These are phyloP conservation scores for Caenorhabditis latens DNA, from an alignment of 1,140 invertebrate genomes.

Conservation along the genomic window DNA sequence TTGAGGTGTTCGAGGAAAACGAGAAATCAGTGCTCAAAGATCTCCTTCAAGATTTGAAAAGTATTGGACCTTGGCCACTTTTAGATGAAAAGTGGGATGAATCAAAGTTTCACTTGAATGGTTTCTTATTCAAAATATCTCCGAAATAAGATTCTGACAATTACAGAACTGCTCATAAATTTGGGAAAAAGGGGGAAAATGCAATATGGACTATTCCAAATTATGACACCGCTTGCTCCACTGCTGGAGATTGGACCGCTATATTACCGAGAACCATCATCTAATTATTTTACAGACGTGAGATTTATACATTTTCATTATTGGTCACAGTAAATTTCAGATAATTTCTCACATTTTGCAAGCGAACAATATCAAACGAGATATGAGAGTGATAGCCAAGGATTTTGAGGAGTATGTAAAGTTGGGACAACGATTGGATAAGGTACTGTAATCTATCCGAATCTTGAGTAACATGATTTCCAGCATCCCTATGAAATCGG, in stretches of 20 bases:
- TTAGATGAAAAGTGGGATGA: not conserved
- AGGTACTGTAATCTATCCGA: too few relatives aligned
- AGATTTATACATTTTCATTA: too few relatives aligned
- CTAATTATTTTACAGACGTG: too few relatives aligned
- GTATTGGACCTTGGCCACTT: not conserved
- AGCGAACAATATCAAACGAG: too few relatives aligned
- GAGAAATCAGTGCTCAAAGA: not conserved
- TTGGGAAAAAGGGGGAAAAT: not conserved
- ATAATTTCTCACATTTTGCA: too few relatives aligned
- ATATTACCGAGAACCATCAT: not conserved
- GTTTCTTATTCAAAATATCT: not conserved
- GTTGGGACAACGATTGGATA: too few relatives aligned
- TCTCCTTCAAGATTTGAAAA: not conserved
- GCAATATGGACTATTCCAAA: not conserved
- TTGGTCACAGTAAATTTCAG: too few relatives aligned
- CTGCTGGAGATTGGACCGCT: not conserved
- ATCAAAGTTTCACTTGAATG: not conserved
- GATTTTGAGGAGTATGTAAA: too few relatives aligned
- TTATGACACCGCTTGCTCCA: not conserved
- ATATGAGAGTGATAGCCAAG: too few relatives aligned
- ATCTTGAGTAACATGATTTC: too few relatives aligned
- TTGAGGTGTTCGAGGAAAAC: too few relatives aligned
- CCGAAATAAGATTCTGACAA: not conserved
- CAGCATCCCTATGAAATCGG: not conserved
- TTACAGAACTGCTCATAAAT: not conserved